Evolutionary conservation across 2,113 vertebrate genomes (phyloP), one percentile per base, ranked within the genome.

Genomic region (Erinaceus europaeus): DNA sequence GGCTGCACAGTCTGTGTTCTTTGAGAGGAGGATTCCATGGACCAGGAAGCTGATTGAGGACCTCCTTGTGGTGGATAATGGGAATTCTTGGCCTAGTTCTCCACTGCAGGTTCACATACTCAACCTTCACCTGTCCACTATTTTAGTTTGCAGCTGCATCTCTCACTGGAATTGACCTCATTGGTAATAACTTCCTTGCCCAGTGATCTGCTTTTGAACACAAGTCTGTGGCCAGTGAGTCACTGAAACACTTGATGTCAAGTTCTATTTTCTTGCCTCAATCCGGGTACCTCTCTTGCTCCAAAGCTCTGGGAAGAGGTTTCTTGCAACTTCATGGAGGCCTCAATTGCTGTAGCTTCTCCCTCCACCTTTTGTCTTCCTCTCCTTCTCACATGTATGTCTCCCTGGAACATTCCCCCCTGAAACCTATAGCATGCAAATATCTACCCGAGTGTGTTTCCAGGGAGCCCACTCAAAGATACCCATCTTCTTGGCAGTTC

Each of bases 401-500:
- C 32, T 48, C 32, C 42, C 27, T 32, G 71, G 76, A 71, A 36
- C 2, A 4, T 46, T 21, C 32, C 12, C 13, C 40, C 2, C 0
- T 11, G 57, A 67, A 86, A 21, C 42, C 38, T 80, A 36, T 42
- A 4, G 5, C 14, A 9, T 32, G n/a, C 55, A 48, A 23, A 13
- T 23, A 17, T n/a, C 59, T 46, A n/a, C 34, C 44, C 40, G 68
- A 25, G 13, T 46, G 71, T 67, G 46, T 77, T 90, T 88, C 42
- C 55, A 75, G 83, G 87, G 71, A 84, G 36, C 36, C 3, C 3
- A 1, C 73, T 68, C 18, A 4, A 68, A 80, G 67, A 77, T 17
- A 32, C 48, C 15, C 76, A 52, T 84, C 80, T 84, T 59, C 84
- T 80, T 81, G 75, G 77, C 73, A 84, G 64, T 64, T 79, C 82